Base-by-base conservation (phyloP, 2,797 vertebrate genomes). In the Sebastes trivittatus region DNA sequence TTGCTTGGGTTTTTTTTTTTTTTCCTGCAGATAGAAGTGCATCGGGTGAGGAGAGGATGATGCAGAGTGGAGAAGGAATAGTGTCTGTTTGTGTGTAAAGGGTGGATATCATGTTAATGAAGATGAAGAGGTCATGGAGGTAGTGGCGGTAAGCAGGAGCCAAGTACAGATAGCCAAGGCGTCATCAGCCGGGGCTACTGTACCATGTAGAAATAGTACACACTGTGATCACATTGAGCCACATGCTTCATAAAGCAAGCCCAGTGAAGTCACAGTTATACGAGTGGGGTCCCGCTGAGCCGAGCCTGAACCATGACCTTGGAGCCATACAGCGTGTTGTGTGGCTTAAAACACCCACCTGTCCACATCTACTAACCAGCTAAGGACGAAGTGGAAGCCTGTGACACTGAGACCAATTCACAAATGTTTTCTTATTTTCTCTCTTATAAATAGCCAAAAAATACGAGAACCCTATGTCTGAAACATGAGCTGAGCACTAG, bases 81-180 rank as follows among this genome's bases (percentile, higher is more conserved):
- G 67, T 49, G 79, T 84, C n/a, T 74, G 58, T 77, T 74, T 79
- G 49, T 68, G 59, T 78, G 25, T 61, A 72, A 84, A 80, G 71
- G 68, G 66, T 78, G 75, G 75, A 66, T 75, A 85, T 90, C 65
- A 83, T 92, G 78, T 82, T 89, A 87, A 91, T 92, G 81, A 89
- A 86, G 91, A 91, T 80, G 73, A 88, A 87, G 65, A 42, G 60
- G 65, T 83, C 74, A 77, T 9, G 10, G 72, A 85, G 69, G 62
- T 52, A 79, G 65, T 1, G 2, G 72, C 18, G 25, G 73, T 30
- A 72, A 87, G 81, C 66, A 88, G 46, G 60, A 84, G 74, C 65
- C 22, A 75, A 83, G 63, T 82, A 75, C 59, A 74, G 59, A 75
- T 64, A 63, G 64, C 65, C 68, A 38, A 46, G 54, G 64, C 29